phyloP scores from a whole-genome alignment of 2,113 vertebrate genomes.

The Nipponia nippon region DNA sequence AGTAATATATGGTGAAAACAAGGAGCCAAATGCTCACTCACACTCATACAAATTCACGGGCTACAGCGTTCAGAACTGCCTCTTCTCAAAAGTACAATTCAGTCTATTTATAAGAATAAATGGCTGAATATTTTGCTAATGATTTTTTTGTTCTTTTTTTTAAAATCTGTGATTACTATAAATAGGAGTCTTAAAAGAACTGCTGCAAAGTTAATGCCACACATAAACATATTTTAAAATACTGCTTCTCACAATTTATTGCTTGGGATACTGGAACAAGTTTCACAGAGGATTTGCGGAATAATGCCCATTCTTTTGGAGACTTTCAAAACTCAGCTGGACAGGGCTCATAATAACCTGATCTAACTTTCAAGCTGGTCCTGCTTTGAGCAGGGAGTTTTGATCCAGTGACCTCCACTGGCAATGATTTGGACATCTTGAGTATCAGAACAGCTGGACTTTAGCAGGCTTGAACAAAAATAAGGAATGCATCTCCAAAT shows the following conservation, averaged over 20 bases:
- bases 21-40: background rate
- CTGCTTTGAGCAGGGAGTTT: background rate
- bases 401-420: background rate
- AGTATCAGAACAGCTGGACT: background rate
- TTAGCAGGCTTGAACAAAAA: background rate
- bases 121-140: background rate
- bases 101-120: background rate
- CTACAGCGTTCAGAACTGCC: background rate
- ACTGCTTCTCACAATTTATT: background rate
- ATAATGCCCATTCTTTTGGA: background rate
- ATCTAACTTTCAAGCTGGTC: background rate
- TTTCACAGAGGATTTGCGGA: background rate
- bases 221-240: background rate
- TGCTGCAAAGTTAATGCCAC: background rate
- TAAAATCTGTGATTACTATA: background rate
- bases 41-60: background rate
- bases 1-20: background rate
- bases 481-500: background rate
- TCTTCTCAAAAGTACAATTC: background rate
- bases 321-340: constrained; percentile 1
- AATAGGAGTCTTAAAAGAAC: background rate
- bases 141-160: background rate
- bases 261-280: background rate
- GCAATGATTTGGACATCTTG: background rate
- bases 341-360: background rate